Conservation (phyloP, 2,888 invertebrate species). For the Polyommatus iphigenia region DNA sequence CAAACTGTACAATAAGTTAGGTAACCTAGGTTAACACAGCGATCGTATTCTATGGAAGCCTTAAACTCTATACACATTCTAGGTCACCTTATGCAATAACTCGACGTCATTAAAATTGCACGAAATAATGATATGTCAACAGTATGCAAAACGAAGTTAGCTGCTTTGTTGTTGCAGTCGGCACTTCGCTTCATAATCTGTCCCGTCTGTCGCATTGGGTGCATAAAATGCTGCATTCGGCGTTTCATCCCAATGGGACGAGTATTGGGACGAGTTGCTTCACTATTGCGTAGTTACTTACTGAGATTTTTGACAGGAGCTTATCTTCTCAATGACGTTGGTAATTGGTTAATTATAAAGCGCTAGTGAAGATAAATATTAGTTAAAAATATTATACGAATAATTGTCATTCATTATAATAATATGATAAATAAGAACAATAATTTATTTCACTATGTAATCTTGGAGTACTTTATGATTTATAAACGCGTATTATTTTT, state of each 20-base stretch:
- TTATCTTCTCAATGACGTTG: too few relatives aligned
- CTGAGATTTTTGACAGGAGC: too few relatives aligned
- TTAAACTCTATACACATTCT: neutral
- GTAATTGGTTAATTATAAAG: too few relatives aligned
- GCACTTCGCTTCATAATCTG: conserved; percentile 39
- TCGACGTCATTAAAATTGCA: conserved; percentile 35
- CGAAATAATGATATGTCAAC: conserved; percentile 31
- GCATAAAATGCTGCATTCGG: conserved; percentile 37
- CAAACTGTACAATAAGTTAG: too few relatives aligned
- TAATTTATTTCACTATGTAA: neutral
- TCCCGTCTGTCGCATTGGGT: conserved; percentile 25
- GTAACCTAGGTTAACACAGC: too few relatives aligned
- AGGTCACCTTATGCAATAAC: conserved; percentile 3
- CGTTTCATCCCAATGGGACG: neutral
- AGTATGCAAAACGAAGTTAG: conserved; percentile 32
- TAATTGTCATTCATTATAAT: neutral
- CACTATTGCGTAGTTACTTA: neutral
- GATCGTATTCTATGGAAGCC: neutral
- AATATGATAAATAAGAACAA: neutral
- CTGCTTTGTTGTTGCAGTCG: conserved; percentile 35
- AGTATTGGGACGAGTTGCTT: neutral
- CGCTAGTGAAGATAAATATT: neutral
- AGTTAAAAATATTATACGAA: too few relatives aligned
- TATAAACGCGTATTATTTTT: neutral
- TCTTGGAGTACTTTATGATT: neutral